These are phyloP conservation scores for Myanophis thanlyinensis DNA, from an alignment of 2,113 vertebrate genomes.

Conservation along the genomic window DNA sequence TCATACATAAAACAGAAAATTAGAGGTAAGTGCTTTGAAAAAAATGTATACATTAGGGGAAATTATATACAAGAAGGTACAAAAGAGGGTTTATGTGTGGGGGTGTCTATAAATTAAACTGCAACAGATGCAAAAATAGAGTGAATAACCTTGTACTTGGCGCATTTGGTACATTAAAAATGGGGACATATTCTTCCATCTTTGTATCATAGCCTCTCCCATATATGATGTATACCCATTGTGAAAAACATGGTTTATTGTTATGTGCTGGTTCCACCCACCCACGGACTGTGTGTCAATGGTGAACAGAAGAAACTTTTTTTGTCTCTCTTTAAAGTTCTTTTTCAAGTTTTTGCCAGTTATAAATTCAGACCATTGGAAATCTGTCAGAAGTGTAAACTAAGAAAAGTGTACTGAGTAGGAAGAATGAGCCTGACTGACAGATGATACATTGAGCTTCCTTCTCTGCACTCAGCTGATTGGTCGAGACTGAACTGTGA, in stretches of 20 bases:
- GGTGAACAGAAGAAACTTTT: neutral
- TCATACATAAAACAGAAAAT: neutral
- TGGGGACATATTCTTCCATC: neutral
- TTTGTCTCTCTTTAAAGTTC: neutral
- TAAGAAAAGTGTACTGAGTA: neutral
- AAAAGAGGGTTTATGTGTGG: neutral
- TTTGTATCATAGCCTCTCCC: neutral
- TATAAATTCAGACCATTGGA: neutral
- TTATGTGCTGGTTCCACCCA: neutral
- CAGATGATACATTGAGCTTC: neutral
- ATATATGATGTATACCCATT: neutral
- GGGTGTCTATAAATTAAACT: neutral
- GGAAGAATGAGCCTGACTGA: neutral
- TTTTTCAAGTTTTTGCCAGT: neutral
- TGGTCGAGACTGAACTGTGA: neutral
- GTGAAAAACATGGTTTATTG: neutral
- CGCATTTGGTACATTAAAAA: neutral
- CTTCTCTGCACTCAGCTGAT: neutral
- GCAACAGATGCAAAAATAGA: neutral
- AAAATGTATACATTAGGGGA: neutral
- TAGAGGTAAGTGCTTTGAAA: neutral
- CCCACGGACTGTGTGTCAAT: neutral
- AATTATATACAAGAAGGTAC: neutral
- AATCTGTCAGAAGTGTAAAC: neutral
- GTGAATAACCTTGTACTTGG: neutral